These are phyloP conservation scores for Pachyrhynchus sulphureomaculatus DNA, from an alignment of 1,140 invertebrate species.

Conservation along the genomic window DNA sequence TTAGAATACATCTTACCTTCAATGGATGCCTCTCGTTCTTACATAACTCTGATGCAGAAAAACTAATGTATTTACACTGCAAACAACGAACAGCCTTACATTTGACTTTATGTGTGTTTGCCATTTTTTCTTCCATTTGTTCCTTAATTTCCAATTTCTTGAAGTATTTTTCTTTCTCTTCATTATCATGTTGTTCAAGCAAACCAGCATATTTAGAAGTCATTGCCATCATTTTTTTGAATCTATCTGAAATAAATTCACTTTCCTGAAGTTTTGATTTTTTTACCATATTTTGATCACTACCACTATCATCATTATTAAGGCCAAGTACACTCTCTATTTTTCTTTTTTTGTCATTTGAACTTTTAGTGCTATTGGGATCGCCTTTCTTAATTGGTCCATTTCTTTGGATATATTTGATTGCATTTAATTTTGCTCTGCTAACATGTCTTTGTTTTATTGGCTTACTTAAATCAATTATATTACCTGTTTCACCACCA, in stretches of 20 bases:
- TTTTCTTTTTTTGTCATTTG: conserved; percentile 58
- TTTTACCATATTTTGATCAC: conserved; percentile 52
- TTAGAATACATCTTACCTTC: conserved; percentile 56
- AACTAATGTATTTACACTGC: conserved; percentile 87
- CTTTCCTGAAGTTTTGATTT: conserved; percentile 54
- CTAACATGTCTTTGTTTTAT: conserved; percentile 58
- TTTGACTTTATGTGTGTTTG: conserved; percentile 75
- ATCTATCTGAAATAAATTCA: conserved; percentile 62
- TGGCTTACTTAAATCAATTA: conserved; percentile 63
- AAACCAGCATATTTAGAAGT: conserved; percentile 77
- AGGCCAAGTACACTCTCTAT: conserved; percentile 52
- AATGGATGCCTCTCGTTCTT: conserved; percentile 78
- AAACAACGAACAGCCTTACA: conserved; percentile 87
- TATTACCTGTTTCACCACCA: conserved; percentile 17
- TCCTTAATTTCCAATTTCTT: conserved; percentile 86
- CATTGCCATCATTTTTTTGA: conserved; percentile 76
- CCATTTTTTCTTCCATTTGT: conserved; percentile 90
- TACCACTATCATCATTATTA: conserved; percentile 44
- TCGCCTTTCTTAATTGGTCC: conserved; percentile 66
- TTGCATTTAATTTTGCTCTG: conserved; percentile 67
- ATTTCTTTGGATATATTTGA: conserved; percentile 64
- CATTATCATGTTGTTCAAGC: conserved; percentile 69
- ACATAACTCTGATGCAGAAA: conserved; percentile 81
- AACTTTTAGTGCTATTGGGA: conserved; percentile 66
- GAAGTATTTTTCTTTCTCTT: conserved; percentile 85